Evolutionary conservation across 1,140 invertebrate species (phyloP), one percentile per base, ranked within the genome.

Genomic region (Paralvinella palmiformis): DNA sequence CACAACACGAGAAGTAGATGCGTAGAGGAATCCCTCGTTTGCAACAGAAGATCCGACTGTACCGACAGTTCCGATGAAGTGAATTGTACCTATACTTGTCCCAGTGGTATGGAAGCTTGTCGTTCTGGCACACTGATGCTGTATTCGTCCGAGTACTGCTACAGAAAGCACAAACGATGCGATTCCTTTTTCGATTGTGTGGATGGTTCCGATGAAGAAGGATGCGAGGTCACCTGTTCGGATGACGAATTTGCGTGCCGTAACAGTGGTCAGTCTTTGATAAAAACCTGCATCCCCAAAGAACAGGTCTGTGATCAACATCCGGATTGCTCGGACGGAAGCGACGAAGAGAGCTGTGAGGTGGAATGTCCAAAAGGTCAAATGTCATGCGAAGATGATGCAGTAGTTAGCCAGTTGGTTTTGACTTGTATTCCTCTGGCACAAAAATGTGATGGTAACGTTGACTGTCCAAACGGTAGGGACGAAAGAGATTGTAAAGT

Each of bases 21-120:
- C 64, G 77, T 82, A 37, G 71, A 75, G 3, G 68, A 68, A 6
- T 58, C 41, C 1, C 74, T 73, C 56, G 52, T 72, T 36, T 85
- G 83, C 71, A 79, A 84, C 72, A 77, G 81, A 0, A 69, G 68
- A 4, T 56, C 67, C 2, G 82, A 84, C 68, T 84, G 84, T 73
- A 56, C 68, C 10, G 80, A 84, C 67, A 76, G 73, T 3, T 77
- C 74, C 29, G 84, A 85, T 71, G 84, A 85, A 72, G 27, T 15
- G 10, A 22, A 22, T 22, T 53, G 50, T 29, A 53, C 24, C 27
- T 53, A 53, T 29, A 53, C 7, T 29, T 53, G 50, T 29, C n/a
- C 37, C 10, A 10, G 10, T n/a, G 37, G 37, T 41, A n/a, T 13
- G 10, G 10, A n/a, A n/a, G n/a, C n/a, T 10, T 41, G 37, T 41